Evolutionary conservation across 2,113 vertebrate species (phyloP).

Genomic region (Oryzias javanicus): DNA sequence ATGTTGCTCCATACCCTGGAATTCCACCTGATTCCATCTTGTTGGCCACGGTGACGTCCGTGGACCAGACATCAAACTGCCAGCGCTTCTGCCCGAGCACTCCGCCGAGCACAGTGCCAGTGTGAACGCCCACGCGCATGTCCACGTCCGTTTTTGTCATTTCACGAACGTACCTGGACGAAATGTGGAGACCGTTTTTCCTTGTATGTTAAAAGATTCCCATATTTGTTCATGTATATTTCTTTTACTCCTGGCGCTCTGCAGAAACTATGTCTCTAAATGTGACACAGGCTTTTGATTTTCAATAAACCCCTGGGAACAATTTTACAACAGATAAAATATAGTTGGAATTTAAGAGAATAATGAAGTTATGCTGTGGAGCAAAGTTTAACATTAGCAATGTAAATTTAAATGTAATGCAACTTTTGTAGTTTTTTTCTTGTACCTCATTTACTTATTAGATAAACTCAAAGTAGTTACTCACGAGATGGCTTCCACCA

Average conservation of each 20-base stretch:
- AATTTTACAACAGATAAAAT: too few species aligned
- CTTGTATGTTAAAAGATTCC: neutral
- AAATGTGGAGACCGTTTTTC: neutral
- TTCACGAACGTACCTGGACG: slow-evolving; percentile 86
- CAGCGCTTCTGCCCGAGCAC: slow-evolving; percentile 96
- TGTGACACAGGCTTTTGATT: too few species aligned
- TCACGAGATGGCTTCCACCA: slow-evolving; percentile 97
- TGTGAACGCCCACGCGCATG: slow-evolving; percentile 96
- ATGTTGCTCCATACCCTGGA: slow-evolving; percentile 79
- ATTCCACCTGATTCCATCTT: slow-evolving; percentile 96
- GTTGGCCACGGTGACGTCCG: slow-evolving; percentile 94
- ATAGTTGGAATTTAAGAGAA: too few species aligned
- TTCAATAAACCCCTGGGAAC: too few species aligned
- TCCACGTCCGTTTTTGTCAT: slow-evolving; percentile 91
- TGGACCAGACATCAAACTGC: slow-evolving; percentile 98
- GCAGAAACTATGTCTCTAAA: too few species aligned
- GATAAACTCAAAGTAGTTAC: slow-evolving; percentile 32
- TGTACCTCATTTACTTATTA: neutral
- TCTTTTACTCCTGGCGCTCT: too few species aligned
- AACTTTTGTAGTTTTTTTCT: too few species aligned
- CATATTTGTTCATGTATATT: too few species aligned
- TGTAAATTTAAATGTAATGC: too few species aligned
- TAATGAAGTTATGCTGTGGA: too few species aligned
- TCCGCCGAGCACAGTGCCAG: slow-evolving; percentile 89
- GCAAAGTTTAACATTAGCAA: too few species aligned